phyloP scores from a whole-genome alignment of 2,888 invertebrate genomes.

The Keiferia lycopersicella region DNA sequence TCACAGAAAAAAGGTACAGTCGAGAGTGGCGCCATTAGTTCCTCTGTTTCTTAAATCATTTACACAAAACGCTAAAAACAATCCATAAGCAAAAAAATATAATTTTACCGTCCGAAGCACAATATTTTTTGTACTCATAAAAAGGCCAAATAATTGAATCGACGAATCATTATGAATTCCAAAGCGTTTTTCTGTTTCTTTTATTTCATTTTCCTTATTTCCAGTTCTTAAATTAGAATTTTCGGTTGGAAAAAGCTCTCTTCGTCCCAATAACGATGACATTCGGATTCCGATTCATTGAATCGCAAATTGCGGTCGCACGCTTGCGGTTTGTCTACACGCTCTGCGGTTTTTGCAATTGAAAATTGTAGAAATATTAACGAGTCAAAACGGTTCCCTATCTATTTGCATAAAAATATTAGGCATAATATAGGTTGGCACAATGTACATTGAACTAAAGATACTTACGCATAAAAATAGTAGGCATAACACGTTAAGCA shows the following conservation, averaged over 20 bases:
- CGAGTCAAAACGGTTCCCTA: neutral
- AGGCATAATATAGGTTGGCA: no score
- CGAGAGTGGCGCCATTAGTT: no score
- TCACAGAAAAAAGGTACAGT: no score
- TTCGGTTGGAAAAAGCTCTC: conserved; percentile 1
- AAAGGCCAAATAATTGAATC: neutral
- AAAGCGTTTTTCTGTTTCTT: neutral
- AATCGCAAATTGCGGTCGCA: conserved; percentile 17
- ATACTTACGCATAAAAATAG: no score
- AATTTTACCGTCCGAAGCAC: no score
- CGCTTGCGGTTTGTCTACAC: conserved; percentile 17
- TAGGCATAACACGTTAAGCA: no score
- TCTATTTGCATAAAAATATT: no score
- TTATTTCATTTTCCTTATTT: neutral
- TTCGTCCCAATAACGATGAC: conserved; percentile 11
- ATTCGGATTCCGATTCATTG: conserved; percentile 3
- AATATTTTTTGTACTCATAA: neutral
- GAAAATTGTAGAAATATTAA: conserved; percentile 5
- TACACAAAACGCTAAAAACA: no score
- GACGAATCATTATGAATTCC: neutral
- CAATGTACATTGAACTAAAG: no score
- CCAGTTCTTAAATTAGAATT: conserved; percentile 13
- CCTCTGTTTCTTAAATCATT: no score
- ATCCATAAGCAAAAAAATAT: no score
- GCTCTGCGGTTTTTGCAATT: conserved; percentile 11